Percentiles rank a stretch among this genome's conserved stretches.
Conservation (phyloP, 2,888 invertebrate species). For the Lithophane semibrunnea region DNA sequence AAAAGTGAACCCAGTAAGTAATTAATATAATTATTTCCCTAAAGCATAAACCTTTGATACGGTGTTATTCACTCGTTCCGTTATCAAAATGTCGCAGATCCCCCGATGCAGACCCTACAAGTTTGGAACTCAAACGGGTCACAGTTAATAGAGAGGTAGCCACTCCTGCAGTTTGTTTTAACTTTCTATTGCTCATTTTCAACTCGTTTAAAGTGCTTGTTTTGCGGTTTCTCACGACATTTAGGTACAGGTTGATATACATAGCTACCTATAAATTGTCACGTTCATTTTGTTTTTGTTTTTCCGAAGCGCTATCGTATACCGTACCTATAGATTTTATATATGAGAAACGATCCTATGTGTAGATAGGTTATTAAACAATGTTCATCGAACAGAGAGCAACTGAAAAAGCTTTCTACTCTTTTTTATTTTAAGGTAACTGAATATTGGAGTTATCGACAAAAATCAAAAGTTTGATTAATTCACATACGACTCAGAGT, state of each 20-base stretch:
- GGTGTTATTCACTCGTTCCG: conserved; percentile 43
- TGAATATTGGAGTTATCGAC: background rate
- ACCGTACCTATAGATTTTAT: background rate
- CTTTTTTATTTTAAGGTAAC: background rate
- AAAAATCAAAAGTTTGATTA: background rate
- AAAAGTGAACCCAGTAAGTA: conserved; percentile 23
- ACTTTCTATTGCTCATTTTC: conserved; percentile 50
- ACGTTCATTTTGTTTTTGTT: conserved; percentile 1
- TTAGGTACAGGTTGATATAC: background rate
- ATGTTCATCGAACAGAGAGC: background rate
- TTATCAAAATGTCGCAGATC: conserved; percentile 51
- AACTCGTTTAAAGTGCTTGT: conserved; percentile 42
- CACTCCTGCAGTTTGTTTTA: conserved; percentile 49
- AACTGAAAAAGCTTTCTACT: background rate
- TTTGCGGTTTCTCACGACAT: conserved; percentile 37
- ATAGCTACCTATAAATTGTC: background rate
- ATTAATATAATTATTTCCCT: conserved; percentile 44
- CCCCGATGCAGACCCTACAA: conserved; percentile 40
- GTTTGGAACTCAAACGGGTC: conserved; percentile 51
- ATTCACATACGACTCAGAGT: background rate
- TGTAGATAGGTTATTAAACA: background rate
- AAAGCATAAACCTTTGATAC: conserved; percentile 41
- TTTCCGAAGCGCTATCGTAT: background rate
- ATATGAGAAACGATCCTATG: background rate
- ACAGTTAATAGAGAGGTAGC: conserved; percentile 40